Evolutionary conservation across 2,888 invertebrate species (phyloP), one percentile per base, ranked within the genome.

Genomic region (Pammene fasciana): DNA sequence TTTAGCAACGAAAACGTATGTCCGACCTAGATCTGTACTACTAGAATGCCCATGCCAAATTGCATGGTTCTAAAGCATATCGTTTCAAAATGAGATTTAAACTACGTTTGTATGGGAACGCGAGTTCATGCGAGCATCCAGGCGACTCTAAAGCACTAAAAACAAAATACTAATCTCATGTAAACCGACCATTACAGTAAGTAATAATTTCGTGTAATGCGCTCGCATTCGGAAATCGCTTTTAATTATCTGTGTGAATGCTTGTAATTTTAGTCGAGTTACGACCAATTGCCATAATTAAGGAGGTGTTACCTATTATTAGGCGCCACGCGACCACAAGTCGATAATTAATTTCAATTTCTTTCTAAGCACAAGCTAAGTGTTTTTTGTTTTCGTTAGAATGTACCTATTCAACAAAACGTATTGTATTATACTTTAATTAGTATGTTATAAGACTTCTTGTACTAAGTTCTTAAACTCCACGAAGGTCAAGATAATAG

Each of bases 231-330:
- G 59, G 14, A 16, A 10, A 62, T 18, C 4, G 1, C 26, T 50
- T 61, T 36, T 62, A 62, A 62, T 62, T 62, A 26, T 41, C 0
- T n/a, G 16, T 38, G 46, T 48, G 48, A 18, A 41, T 50, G 38
- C 26, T 50, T 48, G 38, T 62, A 48, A 61, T 18, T 50, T 50
- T 3, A 26, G 18, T n/a, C 11, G 52, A 65, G 52, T 65, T 65
- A 57, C 13, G 18, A 18, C 62, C 26, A 70, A 65, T 60, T 65
- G 52, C 8, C 38, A 57, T 68, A 52, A n/a, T n/a, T n/a, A 38
- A 45, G 26, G 4, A 34, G 18, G 45, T 59, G 57, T 26, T 26
- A 43, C 43, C 26, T 43, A 14, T 34, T 14, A 46, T 60, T 60
- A 60, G 34, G 10, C 16, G 50, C 16, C 50, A 62, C 62, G 50